Base-by-base conservation (phyloP, 2,888 invertebrate species). In the Sminthurides aquaticus region DNA sequence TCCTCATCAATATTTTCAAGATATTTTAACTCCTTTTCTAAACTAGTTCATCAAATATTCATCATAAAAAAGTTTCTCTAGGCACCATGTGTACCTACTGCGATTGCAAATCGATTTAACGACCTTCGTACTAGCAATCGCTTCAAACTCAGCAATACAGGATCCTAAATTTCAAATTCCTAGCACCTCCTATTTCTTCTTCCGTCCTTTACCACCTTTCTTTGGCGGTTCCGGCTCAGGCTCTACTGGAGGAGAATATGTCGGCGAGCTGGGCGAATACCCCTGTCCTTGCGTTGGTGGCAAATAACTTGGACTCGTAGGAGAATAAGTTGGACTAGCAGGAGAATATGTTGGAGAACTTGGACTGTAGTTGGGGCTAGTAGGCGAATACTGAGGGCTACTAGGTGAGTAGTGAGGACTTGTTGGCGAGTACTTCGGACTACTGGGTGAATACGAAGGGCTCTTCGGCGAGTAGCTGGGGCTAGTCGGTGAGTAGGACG, bases 261-360 rank as follows among this genome's bases (percentile, higher is more conserved):
- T 71, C 3, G 69, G 79, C 75, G 69, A 69, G 5, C 75, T 73
- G 1, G 77, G 77, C 86, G 57, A 88, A 87, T 78, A 78, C 34
- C 73, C 73, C 87, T 0, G 91, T 90, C 52, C 87, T 87, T 18
- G 25, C n/a, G n/a, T n/a, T 0, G 90, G 89, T 0, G 93, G 93
- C 0, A 90, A 90, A 77, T 94, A 95, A 55, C 85, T 86, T 0
- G 91, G 91, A 29, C 86, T 85, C 0, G 88, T 86, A 49, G 85
- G 72, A 66, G 66, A 87, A 78, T 93, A 93, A 74, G 87, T 88
- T 0, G 92, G 92, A 69, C 89, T 89, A 0, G 90, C 89, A 2
- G 81, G 81, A 69, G 81, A 88, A 77, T 80, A 83, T 62, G 83
- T 84, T 0, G 88, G 88, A 49, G 85, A 85, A 1, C 86, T 86